Percentiles rank a stretch among this genome's conserved stretches.
Conservation (phyloP, 1,140 invertebrate species). For the Leguminivora glycinivorella region DNA sequence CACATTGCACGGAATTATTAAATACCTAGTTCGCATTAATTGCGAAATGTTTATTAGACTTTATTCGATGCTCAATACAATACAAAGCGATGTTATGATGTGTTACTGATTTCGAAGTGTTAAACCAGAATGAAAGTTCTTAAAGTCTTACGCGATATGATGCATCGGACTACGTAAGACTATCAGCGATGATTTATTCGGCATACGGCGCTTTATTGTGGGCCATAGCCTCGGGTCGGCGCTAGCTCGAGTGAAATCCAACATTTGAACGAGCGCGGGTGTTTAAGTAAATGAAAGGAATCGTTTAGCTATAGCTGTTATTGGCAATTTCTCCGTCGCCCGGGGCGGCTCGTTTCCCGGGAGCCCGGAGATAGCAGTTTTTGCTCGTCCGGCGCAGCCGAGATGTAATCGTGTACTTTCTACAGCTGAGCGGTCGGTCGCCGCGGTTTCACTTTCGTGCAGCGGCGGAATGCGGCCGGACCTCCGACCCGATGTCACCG, state of each 20-base stretch:
- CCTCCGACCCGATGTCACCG: constrained; percentile 69
- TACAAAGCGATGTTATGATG: not conserved
- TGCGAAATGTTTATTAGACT: constrained; percentile 12
- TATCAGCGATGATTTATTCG: constrained; percentile 38
- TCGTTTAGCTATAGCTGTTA: constrained; percentile 48
- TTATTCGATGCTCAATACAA: not conserved
- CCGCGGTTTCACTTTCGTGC: constrained; percentile 74
- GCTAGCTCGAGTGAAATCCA: constrained; percentile 55
- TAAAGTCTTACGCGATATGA: constrained; percentile 39
- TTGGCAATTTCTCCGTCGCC: constrained; percentile 56
- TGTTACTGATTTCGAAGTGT: not conserved
- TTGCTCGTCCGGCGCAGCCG: constrained; percentile 58
- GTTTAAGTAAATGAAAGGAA: constrained; percentile 54
- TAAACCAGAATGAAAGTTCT: constrained; percentile 41
- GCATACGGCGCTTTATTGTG: constrained; percentile 38
- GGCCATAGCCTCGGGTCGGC: constrained; percentile 43
- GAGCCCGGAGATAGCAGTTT: constrained; percentile 63
- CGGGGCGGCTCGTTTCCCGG: constrained; percentile 58
- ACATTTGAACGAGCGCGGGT: constrained; percentile 44
- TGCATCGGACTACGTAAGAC: constrained; percentile 41
- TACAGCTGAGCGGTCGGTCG: constrained; percentile 63
- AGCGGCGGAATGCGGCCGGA: constrained; percentile 68
- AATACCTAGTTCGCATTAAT: constrained; percentile 5
- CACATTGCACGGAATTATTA: constrained; percentile 17
- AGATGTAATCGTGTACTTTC: constrained; percentile 76